A percentile compares a stretch with the other conserved stretches of the same genome.
Evolutionary conservation across 2,113 vertebrate species (phyloP).

Genomic region (Reinhardtius hippoglossoides): DNA sequence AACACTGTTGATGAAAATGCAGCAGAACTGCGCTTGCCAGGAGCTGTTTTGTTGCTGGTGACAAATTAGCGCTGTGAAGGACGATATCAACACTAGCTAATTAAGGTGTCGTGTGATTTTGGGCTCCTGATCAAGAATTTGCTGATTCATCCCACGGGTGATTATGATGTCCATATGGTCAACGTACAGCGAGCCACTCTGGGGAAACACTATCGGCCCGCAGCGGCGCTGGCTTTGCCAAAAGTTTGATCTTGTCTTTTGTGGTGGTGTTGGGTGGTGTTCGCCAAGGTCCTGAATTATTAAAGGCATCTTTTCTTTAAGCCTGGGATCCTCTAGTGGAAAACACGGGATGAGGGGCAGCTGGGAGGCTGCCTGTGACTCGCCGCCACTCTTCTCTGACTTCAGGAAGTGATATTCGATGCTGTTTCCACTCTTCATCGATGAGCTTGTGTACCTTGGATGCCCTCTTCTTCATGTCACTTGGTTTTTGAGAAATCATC

Average conservation of each 20-base stretch:
- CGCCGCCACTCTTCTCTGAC: constrained; percentile 69
- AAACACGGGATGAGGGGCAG: constrained; percentile 85
- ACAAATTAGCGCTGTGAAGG: constrained; percentile 74
- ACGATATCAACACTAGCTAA: constrained; percentile 79
- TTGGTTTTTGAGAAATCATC: constrained; percentile 55
- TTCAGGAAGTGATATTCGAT: constrained; percentile 84
- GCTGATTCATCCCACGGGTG: constrained; percentile 83
- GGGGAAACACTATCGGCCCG: constrained; percentile 80
- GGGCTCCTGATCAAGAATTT: constrained; percentile 83
- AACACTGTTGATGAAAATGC: constrained; percentile 31
- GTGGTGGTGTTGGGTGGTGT: constrained; percentile 75
- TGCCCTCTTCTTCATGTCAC: constrained; percentile 70
- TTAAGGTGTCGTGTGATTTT: constrained; percentile 85
- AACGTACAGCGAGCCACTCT: constrained; percentile 73
- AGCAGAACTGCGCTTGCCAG: constrained; percentile 54
- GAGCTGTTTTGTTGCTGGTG: constrained; percentile 61
- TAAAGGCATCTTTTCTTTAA: constrained; percentile 84
- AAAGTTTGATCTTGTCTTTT: constrained; percentile 84
- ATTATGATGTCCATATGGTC: constrained; percentile 87
- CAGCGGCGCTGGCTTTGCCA: constrained; percentile 70
- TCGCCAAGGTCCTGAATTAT: constrained; percentile 88
- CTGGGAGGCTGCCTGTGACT: constrained; percentile 83
- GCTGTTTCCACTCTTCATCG: constrained; percentile 81
- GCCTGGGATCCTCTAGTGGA: constrained; percentile 77
- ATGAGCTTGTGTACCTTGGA: constrained; percentile 74